Base-by-base conservation (phyloP, 2,888 invertebrate genomes). In the Brenthis ino region DNA sequence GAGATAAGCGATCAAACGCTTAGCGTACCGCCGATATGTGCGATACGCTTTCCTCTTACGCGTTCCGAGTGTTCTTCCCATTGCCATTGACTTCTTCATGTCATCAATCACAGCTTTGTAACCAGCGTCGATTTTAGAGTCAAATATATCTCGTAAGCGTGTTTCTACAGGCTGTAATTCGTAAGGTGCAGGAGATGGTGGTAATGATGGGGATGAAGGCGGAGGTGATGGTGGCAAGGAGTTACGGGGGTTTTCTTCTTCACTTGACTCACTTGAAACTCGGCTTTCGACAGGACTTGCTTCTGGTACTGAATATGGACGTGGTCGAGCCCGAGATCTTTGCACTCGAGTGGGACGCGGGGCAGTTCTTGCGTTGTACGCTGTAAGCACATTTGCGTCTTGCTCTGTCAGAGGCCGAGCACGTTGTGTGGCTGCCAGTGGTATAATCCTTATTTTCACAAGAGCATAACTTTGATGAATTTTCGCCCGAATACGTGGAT, bases 21-120 rank as follows among this genome's bases (percentile, higher is more conserved):
- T 93, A 0, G 93, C 93, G 71, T 93, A 93, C 1, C 93, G 83
- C 20, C 93, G 80, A 79, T 93, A 93, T 0, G 93, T 93, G 43
- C 93, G 80, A 65, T 93, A 93, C 0, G 87, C 89, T 82, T 93
- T 93, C 56, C 93, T 86, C 74, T 93, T 93, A 58, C 89, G 83
- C 0, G 93, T 79, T 6, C 93, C 90, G 0, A 93, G 82, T 1
- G 91, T 89, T 58, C 93, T 84, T 0, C 93, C 93, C 89, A 92
- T 90, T 0, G 89, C 89, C 93, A 93, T 93, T 0, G 93, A 92
- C 75, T 93, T 93, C 75, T 93, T 93, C 93, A 93, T 93, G 37
- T 93, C 93, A 74, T 93, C 93, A 16, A 93, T 93, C 0, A 93
- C 92, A 2, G 93, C 92, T 83, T 93, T 93, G 76, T 93, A 93